These are phyloP conservation scores for rabbit (Oryctolagus cuniculus) DNA, from an alignment of 2,113 vertebrate genomes.

Conservation along the genomic window DNA sequence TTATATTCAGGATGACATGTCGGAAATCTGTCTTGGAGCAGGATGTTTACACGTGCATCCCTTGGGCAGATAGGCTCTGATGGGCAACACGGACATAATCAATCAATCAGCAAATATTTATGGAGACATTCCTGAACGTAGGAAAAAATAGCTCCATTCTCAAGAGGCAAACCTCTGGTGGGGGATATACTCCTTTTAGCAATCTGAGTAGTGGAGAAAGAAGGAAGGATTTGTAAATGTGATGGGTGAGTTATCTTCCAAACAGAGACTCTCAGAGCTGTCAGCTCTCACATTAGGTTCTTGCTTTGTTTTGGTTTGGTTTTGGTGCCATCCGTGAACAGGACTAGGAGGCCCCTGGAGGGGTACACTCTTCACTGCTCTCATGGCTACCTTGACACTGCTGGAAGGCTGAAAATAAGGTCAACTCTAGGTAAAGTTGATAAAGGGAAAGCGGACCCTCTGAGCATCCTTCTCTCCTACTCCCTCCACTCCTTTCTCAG, in stretches of 20 bases:
- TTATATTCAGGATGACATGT: slow-evolving; percentile 51
- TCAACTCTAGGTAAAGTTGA: not conserved
- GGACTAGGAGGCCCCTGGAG: not conserved
- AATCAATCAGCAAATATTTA: slow-evolving; percentile 49
- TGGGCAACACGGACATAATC: slow-evolving; percentile 14
- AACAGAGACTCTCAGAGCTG: not conserved
- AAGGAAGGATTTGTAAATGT: slow-evolving; percentile 42
- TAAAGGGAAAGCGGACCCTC: not conserved
- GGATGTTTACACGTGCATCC: slow-evolving; percentile 50
- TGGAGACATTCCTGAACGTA: slow-evolving; percentile 41
- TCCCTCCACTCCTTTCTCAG: not conserved
- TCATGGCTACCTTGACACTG: not conserved
- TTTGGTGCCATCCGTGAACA: not conserved
- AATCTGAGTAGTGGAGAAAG: not conserved
- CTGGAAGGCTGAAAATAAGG: slow-evolving; percentile 4
- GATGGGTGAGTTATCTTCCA: not conserved
- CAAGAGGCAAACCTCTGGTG: not conserved
- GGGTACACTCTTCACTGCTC: not conserved
- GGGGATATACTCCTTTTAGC: not conserved
- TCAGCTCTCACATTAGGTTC: not conserved
- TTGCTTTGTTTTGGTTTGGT: not conserved
- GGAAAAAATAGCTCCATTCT: slow-evolving; percentile 22
- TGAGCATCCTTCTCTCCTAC: not conserved
- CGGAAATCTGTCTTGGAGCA: slow-evolving; percentile 31
- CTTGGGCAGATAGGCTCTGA: slow-evolving; percentile 45